Base-by-base conservation (phyloP, 2,888 invertebrate genomes). In the Subacronicta megacephala region DNA sequence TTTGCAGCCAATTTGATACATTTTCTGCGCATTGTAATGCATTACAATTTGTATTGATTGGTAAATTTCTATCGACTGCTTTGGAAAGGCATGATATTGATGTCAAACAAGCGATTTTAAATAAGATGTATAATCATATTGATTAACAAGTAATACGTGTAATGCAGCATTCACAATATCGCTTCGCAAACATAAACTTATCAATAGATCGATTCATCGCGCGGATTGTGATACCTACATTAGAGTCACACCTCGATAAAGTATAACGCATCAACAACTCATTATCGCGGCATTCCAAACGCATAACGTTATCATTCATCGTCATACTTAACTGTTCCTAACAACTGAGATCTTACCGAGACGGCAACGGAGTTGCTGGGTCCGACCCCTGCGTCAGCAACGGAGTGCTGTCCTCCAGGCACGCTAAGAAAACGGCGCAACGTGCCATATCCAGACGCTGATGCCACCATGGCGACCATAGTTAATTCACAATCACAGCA, bases 401-500 rank as follows among this genome's bases (percentile, higher is more conserved):
- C 72, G 20, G 75, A 82, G 61, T 87, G 83, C 66, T 90, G 90
- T 71, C 93, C 93, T 64, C 90, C 93, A 65, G 93, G 92, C 60
- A 89, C 93, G 86, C 93, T 93, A 60, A 93, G 88, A 78, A 93
- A 93, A 72, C 94, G 90, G 87, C 94, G 92, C 72, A 93, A 88
- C 63, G 93, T 92, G 87, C 93, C 93, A 85, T 92, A 93, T 84
- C 94, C 94, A 75, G 93, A 92, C 74, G 94, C 93, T 60, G 94
- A 93, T 56, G 93, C 93, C 70, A 94, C 93, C 93, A 93, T 94
- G 59, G 93, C 92, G 84, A 94, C 93, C 93, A 93, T 94, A 84
- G 80, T 90, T 86, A 71, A 72, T 67, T 64, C 90, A 86, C 85
- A 80, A 79, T 75, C 87, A 88, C 87, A 80, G 80, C 84, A 83